Evolutionary conservation across 2,888 invertebrate genomes (phyloP).

Genomic region (Nemotelus nigrinus): DNA sequence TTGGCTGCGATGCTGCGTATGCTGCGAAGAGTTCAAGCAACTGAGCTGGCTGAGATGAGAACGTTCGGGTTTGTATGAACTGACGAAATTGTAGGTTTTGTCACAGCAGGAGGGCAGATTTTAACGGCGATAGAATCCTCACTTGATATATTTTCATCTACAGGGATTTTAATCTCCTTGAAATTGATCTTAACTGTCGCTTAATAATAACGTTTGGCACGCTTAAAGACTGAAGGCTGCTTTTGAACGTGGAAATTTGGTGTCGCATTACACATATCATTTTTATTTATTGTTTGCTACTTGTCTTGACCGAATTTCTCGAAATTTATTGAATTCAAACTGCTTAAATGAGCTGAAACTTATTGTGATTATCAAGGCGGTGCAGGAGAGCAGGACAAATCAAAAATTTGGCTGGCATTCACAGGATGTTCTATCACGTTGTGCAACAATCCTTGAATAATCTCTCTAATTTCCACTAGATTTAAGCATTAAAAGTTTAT

Average conservation of each 20-base stretch:
- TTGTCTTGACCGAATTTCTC: background rate
- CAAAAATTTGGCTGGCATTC: too few species aligned
- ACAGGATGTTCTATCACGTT: too few species aligned
- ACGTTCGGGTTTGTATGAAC: background rate
- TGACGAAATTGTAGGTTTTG: conserved; percentile 8
- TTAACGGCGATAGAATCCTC: conserved; percentile 40
- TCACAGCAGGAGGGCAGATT: conserved; percentile 43
- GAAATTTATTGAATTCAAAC: background rate
- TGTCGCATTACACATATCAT: conserved; percentile 31
- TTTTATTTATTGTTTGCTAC: conserved; percentile 34
- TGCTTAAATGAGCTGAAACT: too few species aligned
- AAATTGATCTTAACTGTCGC: conserved; percentile 29
- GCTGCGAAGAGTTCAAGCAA: background rate
- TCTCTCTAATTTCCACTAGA: too few species aligned
- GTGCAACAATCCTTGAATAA: too few species aligned
- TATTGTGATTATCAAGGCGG: too few species aligned
- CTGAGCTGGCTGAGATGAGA: background rate
- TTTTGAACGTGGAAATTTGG: background rate
- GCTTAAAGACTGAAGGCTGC: conserved; percentile 15
- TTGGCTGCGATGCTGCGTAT: background rate
- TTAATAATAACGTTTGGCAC: conserved; percentile 39
- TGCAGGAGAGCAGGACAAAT: too few species aligned
- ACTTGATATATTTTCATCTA: conserved; percentile 28
- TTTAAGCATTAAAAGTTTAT: too few species aligned
- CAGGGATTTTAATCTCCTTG: conserved; percentile 40